Conservation (phyloP, 2,888 invertebrate genomes). For the Philonicus albiceps region DNA sequence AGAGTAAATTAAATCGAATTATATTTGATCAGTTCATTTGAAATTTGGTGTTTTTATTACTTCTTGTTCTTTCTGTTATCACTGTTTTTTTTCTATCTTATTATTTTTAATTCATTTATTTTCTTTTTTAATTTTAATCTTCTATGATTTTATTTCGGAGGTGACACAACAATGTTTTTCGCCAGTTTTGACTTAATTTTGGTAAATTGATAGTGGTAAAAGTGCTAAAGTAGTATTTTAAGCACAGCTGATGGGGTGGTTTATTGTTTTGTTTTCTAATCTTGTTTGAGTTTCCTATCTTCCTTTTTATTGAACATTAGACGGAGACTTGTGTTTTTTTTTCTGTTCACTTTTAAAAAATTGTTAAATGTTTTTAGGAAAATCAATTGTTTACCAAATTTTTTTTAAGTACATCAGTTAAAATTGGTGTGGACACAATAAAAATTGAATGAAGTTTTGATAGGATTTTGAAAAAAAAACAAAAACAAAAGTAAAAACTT, state of each 20-base stretch:
- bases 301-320: neutral
- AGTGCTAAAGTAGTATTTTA: neutral
- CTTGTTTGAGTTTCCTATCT: neutral
- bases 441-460: neutral
- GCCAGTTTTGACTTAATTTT: neutral
- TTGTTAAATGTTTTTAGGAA: neutral
- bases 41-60: slow-evolving; percentile 35
- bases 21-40: slow-evolving; percentile 32
- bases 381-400: neutral
- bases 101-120: neutral
- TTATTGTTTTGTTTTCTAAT: neutral
- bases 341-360: neutral
- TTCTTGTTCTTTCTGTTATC: neutral
- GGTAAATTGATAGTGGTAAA: neutral
- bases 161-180: neutral
- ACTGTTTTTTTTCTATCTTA: neutral
- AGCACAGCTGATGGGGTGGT: neutral
- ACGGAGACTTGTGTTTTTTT: neutral
- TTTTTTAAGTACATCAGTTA: neutral
- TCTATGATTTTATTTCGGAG: neutral
- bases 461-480: neutral
- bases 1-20: slow-evolving; percentile 19
- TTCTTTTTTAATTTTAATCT: neutral
- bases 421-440: neutral
- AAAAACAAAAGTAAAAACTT: neutral